Evolutionary conservation across 2,797 vertebrate species (phyloP).

Genomic region (Liparis tanakae): DNA sequence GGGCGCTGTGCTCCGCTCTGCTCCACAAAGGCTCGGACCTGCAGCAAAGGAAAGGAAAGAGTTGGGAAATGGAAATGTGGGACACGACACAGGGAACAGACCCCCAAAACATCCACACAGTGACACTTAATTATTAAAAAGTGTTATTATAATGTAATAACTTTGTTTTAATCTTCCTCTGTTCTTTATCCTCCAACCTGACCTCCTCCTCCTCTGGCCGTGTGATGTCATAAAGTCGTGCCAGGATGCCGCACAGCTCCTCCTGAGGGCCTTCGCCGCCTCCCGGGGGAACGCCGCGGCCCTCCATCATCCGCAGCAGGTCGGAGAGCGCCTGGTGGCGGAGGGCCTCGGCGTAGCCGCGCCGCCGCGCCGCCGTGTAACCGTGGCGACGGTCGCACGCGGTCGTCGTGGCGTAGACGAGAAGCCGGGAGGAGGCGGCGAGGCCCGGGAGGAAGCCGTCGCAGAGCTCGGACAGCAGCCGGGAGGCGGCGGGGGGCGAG

Average conservation of each 20-base stretch:
- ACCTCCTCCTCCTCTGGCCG: constrained; percentile 74
- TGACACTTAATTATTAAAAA: not conserved
- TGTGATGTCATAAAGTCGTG: constrained; percentile 73
- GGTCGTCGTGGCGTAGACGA: constrained; percentile 77
- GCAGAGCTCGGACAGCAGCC: constrained; percentile 74
- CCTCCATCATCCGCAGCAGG: constrained; percentile 71
- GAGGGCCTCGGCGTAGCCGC: constrained; percentile 73
- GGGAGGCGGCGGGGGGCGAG: constrained; percentile 15
- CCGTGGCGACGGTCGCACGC: constrained; percentile 71
- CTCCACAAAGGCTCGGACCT: constrained; percentile 77
- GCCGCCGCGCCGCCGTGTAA: constrained; percentile 75
- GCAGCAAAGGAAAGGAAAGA: constrained; percentile 6
- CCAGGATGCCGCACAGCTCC: constrained; percentile 71
- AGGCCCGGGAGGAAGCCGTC: constrained; percentile 79
- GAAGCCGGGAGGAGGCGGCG: constrained; percentile 67
- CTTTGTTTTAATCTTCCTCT: not conserved
- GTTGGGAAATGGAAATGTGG: not conserved
- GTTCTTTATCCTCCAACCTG: constrained; percentile 24
- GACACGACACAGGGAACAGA: not conserved
- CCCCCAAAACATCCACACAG: not conserved
- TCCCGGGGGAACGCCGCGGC: not conserved
- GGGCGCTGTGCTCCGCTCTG: constrained; percentile 66
- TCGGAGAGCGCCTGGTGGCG: constrained; percentile 81
- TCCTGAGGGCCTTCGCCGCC: constrained; percentile 42
- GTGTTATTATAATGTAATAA: not conserved